Conservation (phyloP, 2,113 vertebrate genomes). For the Oreochromis tanganicae region DNA sequence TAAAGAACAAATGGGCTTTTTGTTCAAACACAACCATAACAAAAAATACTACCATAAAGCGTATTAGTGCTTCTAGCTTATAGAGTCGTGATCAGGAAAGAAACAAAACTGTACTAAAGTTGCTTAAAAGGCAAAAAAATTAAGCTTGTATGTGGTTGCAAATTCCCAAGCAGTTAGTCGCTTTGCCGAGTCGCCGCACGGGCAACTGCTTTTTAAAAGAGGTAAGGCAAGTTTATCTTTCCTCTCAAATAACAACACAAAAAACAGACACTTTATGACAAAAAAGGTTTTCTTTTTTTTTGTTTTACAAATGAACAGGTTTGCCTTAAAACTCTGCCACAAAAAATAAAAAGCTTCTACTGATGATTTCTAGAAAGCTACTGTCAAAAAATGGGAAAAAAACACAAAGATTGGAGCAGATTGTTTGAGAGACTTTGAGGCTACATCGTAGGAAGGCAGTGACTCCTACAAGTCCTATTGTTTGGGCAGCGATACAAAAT, state of each 20-base stretch:
- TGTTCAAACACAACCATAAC: constrained; percentile 50
- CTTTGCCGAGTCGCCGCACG: background rate
- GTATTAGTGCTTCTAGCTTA: constrained; percentile 74
- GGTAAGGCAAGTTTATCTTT: constrained; percentile 36
- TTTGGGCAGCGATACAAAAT: constrained; percentile 66
- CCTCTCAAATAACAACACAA: constrained; percentile 47
- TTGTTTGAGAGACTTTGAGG: constrained; percentile 50
- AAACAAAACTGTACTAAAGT: constrained; percentile 46
- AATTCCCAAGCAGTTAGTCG: constrained; percentile 5
- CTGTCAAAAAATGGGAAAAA: background rate
- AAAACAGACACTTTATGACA: constrained; percentile 41
- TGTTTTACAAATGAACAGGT: constrained; percentile 18
- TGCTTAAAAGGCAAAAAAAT: constrained; percentile 13
- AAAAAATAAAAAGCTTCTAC: constrained; percentile 7
- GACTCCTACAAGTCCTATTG: constrained; percentile 54
- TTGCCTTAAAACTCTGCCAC: background rate
- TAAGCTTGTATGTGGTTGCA: constrained; percentile 1
- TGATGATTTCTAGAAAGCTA: constrained; percentile 36
- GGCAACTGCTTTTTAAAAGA: constrained; percentile 31
- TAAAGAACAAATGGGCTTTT: constrained; percentile 64
- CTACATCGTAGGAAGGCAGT: constrained; percentile 64
- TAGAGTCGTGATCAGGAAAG: constrained; percentile 55
- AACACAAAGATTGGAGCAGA: constrained; percentile 50
- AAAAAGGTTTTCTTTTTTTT: background rate
- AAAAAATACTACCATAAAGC: constrained; percentile 66